These are phyloP conservation scores for Drosophila jambulina DNA, from an alignment of 1,140 invertebrate species.

Conservation along the genomic window DNA sequence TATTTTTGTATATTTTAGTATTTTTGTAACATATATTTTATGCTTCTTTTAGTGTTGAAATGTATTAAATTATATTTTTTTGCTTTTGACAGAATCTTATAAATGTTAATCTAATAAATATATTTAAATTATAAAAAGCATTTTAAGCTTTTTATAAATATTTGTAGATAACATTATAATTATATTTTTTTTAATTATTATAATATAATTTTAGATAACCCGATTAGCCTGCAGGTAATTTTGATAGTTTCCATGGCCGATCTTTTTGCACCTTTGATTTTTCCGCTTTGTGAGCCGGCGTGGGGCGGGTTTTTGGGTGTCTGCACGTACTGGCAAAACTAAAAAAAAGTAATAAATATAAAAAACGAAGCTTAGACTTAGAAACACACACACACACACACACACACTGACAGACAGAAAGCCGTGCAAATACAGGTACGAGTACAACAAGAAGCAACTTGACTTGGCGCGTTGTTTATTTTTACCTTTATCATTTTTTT, in stretches of 20 bases:
- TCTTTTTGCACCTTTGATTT: conserved; percentile 41
- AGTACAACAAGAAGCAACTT: conserved; percentile 42
- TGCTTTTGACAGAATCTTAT: no score
- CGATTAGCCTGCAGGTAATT: conserved; percentile 6
- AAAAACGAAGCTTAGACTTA: conserved; percentile 28
- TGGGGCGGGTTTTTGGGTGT: conserved; percentile 65
- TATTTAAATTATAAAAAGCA: no score
- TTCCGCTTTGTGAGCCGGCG: conserved; percentile 46
- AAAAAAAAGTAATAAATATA: conserved; percentile 5
- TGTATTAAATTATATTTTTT: no score
- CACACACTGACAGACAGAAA: neutral
- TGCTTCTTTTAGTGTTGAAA: no score
- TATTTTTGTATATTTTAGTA: no score
- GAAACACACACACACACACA: conserved; percentile 20
- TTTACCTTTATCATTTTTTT: conserved; percentile 41
- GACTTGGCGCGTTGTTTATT: conserved; percentile 48
- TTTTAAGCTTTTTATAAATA: no score
- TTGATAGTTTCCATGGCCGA: conserved; percentile 7
- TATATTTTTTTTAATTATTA: neutral
- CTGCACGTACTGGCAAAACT: conserved; percentile 50
- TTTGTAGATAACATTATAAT: no score
- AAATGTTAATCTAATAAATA: no score
- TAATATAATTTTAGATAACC: neutral
- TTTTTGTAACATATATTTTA: no score
- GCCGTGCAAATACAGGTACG: conserved; percentile 24